These are phyloP conservation scores for Nomada hirtipes DNA, from an alignment of 2,888 invertebrate species.

Conservation along the genomic window DNA sequence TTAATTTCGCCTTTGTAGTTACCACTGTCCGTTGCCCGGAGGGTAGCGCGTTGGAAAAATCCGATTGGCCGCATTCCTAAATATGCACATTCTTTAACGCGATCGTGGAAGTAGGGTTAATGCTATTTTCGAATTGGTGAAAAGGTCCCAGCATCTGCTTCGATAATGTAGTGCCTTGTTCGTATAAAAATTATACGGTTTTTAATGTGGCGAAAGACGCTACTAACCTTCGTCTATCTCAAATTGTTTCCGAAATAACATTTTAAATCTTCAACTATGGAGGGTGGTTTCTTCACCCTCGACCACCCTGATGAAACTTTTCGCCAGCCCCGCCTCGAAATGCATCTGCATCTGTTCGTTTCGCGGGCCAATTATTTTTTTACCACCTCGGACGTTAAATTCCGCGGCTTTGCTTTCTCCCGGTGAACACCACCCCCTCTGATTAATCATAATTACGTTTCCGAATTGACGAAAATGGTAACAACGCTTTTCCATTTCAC, in stretches of 20 bases:
- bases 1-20: slow-evolving; percentile 44
- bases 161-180: too few species aligned
- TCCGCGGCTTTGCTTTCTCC: slow-evolving; percentile 28
- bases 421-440: not conserved
- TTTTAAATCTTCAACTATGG: too few species aligned
- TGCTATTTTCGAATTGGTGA: too few species aligned
- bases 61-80: too few species aligned
- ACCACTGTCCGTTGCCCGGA: not conserved
- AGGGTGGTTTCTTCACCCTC: not conserved
- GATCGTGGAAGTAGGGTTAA: too few species aligned
- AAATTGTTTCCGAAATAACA: too few species aligned
- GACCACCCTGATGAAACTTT: slow-evolving; percentile 33
- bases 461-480: slow-evolving; percentile 6
- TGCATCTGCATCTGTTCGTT: slow-evolving; percentile 48
- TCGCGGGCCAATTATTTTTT: slow-evolving; percentile 41
- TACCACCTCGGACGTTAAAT: slow-evolving; percentile 22
- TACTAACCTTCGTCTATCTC: too few species aligned
- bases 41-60: too few species aligned
- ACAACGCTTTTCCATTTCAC: not conserved
- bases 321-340: slow-evolving; percentile 54
- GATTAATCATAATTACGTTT: slow-evolving; percentile 54
- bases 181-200: too few species aligned
- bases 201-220: too few species aligned
- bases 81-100: too few species aligned
- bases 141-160: too few species aligned